phyloP scores from a whole-genome alignment of 2,113 vertebrate species.

The Chionis minor region DNA sequence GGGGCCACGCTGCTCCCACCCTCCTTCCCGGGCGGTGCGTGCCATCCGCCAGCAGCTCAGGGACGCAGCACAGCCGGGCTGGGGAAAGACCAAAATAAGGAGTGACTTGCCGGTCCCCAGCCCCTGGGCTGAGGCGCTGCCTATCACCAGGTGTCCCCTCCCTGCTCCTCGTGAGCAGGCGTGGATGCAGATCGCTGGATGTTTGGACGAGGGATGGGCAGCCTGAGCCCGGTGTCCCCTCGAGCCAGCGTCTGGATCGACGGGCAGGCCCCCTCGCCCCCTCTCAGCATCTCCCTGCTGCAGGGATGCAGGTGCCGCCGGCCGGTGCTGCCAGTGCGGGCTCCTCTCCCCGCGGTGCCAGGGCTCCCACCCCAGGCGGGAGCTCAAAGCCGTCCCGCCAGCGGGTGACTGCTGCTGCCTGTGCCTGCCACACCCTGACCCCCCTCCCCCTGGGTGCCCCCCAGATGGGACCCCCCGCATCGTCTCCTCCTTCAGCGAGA shows the following conservation, averaged over 20 bases:
- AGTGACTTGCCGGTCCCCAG: background rate
- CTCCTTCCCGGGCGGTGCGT: too few relatives aligned
- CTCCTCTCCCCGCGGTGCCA: too few relatives aligned
- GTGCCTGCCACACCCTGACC: background rate
- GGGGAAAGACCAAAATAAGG: background rate
- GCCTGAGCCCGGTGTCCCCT: background rate
- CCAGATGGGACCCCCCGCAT: conserved; percentile 96
- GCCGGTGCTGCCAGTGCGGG: fast-evolving
- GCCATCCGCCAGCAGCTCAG: background rate
- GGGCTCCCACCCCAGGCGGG: background rate
- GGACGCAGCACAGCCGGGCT: fast-evolving
- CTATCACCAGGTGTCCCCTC: background rate
- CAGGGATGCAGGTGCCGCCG: fast-evolving
- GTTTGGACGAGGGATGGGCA: background rate
- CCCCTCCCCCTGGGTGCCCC: conserved; percentile 6
- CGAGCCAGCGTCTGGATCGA: fast-evolving
- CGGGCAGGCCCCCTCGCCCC: fast-evolving
- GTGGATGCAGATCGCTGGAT: fast-evolving
- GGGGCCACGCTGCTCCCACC: background rate
- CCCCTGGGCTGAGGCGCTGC: fast-evolving
- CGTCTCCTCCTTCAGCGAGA: conserved; percentile 96
- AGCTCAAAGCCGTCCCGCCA: background rate
- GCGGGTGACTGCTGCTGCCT: background rate
- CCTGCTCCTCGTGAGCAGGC: background rate
- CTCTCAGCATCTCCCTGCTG: background rate